Evolutionary conservation across 2,888 invertebrate genomes (phyloP).

Genomic region (Platycnemis pennipes): DNA sequence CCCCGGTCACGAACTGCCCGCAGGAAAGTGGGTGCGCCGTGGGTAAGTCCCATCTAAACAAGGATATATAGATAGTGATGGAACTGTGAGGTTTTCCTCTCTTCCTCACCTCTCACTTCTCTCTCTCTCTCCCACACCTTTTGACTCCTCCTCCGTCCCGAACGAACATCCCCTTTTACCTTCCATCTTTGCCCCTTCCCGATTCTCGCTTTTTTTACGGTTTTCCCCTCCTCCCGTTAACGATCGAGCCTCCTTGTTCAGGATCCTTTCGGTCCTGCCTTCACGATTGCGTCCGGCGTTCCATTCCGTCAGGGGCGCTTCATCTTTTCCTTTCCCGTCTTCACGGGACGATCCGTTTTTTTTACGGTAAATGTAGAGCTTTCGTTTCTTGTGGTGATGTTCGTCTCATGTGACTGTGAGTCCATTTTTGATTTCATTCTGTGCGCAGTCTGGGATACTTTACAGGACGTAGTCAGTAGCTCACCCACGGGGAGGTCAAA

Average conservation of each 20-base stretch:
- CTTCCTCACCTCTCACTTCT: not conserved
- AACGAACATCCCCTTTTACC: not conserved
- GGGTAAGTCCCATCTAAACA: constrained; percentile 68
- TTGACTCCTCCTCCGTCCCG: constrained; percentile 28
- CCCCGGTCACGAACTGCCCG: constrained; percentile 19
- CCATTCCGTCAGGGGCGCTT: not conserved
- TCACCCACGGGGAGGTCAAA: too few relatives aligned
- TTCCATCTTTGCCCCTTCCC: not conserved
- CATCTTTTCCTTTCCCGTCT: not conserved
- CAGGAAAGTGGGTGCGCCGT: constrained; percentile 60
- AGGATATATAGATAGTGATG: constrained; percentile 49
- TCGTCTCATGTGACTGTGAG: not conserved
- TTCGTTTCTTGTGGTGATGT: not conserved
- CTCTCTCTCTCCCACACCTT: constrained; percentile 16
- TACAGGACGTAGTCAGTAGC: too few relatives aligned
- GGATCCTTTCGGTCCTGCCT: not conserved
- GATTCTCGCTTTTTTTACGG: constrained; percentile 25
- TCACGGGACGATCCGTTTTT: not conserved
- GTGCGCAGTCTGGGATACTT: too few relatives aligned
- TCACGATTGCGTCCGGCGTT: not conserved
- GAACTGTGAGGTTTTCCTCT: not conserved
- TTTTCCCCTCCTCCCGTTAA: not conserved
- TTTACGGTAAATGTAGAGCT: not conserved
- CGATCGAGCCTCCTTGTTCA: not conserved
- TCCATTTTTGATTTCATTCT: too few relatives aligned